Conservation (phyloP, 2,113 vertebrate species). For the Misgurnus anguillicaudatus region DNA sequence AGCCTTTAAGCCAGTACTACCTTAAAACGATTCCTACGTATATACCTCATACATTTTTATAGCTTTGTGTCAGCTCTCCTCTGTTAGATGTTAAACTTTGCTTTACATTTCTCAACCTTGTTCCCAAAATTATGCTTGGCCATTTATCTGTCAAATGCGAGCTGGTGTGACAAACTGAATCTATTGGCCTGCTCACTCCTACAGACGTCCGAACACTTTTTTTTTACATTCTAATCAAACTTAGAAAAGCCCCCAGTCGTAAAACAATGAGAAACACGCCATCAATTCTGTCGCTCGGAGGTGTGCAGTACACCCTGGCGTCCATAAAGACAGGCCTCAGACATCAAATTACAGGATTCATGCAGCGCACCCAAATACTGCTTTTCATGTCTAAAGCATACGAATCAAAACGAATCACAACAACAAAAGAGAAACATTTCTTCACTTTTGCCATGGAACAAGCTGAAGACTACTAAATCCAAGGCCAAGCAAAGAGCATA, state of each 20-base stretch:
- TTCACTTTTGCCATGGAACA: slow-evolving; percentile 48
- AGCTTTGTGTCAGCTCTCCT: too few relatives aligned
- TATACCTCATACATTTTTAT: too few relatives aligned
- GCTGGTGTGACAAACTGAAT: background rate
- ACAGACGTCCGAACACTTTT: slow-evolving; percentile 8
- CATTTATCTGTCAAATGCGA: background rate
- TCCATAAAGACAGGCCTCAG: slow-evolving; percentile 46
- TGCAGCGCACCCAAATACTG: slow-evolving; percentile 28
- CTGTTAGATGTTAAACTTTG: too few relatives aligned
- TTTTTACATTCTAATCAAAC: slow-evolving; percentile 15
- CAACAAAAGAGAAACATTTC: slow-evolving; percentile 23
- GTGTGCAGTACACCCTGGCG: slow-evolving; percentile 34
- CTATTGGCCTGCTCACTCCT: background rate
- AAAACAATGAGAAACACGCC: slow-evolving; percentile 26
- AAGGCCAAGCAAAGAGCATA: slow-evolving; percentile 31
- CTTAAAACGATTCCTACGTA: background rate
- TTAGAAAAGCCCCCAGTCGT: slow-evolving; percentile 16
- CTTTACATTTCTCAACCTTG: too few relatives aligned
- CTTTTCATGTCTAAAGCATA: slow-evolving; percentile 38
- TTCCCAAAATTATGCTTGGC: background rate
- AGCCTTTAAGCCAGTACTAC: too few relatives aligned
- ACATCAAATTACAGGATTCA: slow-evolving; percentile 43
- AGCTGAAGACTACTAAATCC: slow-evolving; percentile 50
- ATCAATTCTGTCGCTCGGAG: background rate
- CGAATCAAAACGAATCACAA: slow-evolving; percentile 56